Base-by-base conservation (phyloP, 2,113 vertebrate species). In the Caretta caretta region DNA sequence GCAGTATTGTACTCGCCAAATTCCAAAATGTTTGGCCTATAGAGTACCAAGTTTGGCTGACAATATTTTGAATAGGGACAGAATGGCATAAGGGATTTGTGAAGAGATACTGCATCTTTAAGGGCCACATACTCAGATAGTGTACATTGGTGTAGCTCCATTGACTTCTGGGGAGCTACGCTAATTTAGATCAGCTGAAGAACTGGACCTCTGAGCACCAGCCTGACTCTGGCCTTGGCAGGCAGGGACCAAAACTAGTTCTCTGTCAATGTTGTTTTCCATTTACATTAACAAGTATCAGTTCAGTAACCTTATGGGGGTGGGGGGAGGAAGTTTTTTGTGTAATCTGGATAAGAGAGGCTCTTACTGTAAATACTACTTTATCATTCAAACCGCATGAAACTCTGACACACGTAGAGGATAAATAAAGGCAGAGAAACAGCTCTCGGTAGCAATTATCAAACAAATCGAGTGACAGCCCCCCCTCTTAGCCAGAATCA, bases 1-100 rank as follows among this genome's bases (percentile, higher is more conserved):
- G 1, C 9, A 2, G 27, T 3, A 0, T 29, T 1, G 62, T 0
- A 0, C 29, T 10, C 2, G 0, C 48, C 1, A 2, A 7, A 0
- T 6, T 42, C 42, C 9, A 2, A 59, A 11, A 12, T 38, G 7
- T n/a, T 5, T 35, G 7, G 54, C 53, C 1, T 11, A 38, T 31
- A 50, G 46, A 75, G 49, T 79, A 24, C 42, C 7, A 29, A 27
- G 75, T 78, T 27, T 78, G 75, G 46, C 42, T 78, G 42, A 0
- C 29, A 53, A 56, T n/a, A 81, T 1, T 59, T 75, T 14, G 50
- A 3, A 3, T 2, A 31, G 48, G 80, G 62, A 5, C 5, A 0
- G 69, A 6, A 48, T 27, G 19, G 46, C 81, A 48, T 19, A 29
- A 51, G 8, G 80, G 22, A 5, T 0, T 0, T 10, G 46, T 14